Percentiles rank a stretch among this genome's conserved stretches.
These are phyloP conservation scores for Apis florea DNA, from an alignment of 1,140 invertebrate species.

Conservation along the genomic window DNA sequence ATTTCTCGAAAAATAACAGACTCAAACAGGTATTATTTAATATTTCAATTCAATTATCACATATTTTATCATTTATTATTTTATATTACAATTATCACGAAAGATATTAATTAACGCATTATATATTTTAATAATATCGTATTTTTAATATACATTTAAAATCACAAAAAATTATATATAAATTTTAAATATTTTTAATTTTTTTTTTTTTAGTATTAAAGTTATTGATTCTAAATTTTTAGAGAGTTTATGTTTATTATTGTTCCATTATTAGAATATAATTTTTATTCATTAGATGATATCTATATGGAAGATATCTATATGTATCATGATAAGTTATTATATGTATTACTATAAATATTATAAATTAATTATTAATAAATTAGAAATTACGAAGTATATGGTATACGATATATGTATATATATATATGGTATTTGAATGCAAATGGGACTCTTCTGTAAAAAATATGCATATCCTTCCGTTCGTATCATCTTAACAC, in stretches of 20 bases:
- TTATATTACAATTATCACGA: no score
- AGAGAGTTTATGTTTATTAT: no score
- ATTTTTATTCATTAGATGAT: no score
- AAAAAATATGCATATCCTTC: conserved; percentile 30
- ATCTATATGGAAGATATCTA: no score
- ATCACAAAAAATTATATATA: background rate
- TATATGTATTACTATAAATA: no score
- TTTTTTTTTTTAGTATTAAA: no score
- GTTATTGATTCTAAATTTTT: background rate
- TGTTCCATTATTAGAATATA: background rate
- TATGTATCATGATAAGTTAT: no score
- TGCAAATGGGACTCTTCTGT: background rate
- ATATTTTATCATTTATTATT: no score
- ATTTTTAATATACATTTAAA: background rate
- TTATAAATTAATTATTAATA: background rate
- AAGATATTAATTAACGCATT: conserved; percentile 5
- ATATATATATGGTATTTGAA: background rate
- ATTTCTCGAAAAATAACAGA: background rate
- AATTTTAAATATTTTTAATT: no score
- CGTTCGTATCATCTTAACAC: conserved; percentile 32
- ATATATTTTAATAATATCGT: rapidly evolving
- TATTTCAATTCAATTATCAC: background rate
- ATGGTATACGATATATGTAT: no score
- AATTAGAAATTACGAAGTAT: background rate
- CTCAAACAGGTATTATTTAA: background rate